Conservation (phyloP, 2,888 invertebrate species). For the Hybos culiciformis region DNA sequence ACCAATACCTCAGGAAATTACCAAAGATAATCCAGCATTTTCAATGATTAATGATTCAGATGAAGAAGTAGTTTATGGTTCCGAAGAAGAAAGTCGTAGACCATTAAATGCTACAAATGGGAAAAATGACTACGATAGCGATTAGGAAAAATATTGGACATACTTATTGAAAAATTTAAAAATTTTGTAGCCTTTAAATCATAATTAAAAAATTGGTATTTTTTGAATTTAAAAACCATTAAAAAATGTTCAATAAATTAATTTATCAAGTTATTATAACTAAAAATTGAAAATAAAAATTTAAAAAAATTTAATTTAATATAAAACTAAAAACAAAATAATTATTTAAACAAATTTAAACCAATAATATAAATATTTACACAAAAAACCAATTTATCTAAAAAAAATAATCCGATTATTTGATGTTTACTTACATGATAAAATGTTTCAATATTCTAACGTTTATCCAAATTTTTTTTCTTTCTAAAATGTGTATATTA, state of each 20-base stretch:
- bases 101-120: conserved; percentile 56
- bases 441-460: neutral
- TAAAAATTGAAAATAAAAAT: neutral
- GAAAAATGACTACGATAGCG: conserved; percentile 55
- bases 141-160: too few relatives aligned
- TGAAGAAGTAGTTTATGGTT: conserved; percentile 90
- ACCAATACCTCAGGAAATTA: conserved; percentile 72
- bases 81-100: conserved; percentile 73
- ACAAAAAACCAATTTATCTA: neutral
- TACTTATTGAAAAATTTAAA: too few relatives aligned
- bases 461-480: neutral
- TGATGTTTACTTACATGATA: neutral
- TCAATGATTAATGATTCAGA: conserved; percentile 98
- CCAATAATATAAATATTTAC: neutral
- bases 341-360: neutral
- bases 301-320: neutral
- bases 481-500: neutral
- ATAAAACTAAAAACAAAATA: neutral
- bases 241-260: too few relatives aligned
- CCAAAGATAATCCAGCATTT: conserved; percentile 94
- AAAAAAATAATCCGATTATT: neutral
- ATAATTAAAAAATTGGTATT: too few relatives aligned
- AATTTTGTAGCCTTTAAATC: too few relatives aligned
- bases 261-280: neutral
- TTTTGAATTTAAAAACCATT: too few relatives aligned